A percentile compares a stretch with the other conserved stretches of the same genome.
Evolutionary conservation across 2,888 invertebrate genomes (phyloP).

Genomic region (Hyposoter dolosus): DNA sequence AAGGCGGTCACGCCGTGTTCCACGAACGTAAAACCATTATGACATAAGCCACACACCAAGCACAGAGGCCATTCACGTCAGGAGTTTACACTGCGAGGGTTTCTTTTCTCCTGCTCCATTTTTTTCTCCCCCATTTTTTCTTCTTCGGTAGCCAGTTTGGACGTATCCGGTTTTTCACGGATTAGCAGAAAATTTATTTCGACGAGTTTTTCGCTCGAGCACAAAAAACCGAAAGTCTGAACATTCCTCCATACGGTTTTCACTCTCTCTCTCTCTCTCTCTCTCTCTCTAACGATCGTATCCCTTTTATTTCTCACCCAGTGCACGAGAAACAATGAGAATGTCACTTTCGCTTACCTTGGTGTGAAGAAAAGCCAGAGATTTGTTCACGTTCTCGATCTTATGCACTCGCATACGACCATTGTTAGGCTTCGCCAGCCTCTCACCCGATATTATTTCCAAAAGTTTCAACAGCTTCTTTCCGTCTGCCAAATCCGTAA

Average conservation of each 20-base stretch:
- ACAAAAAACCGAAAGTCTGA: neutral
- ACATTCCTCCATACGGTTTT: neutral
- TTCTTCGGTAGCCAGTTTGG: neutral
- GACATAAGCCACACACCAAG: slow-evolving; percentile 77
- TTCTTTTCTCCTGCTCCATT: slow-evolving; percentile 64
- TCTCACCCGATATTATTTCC: slow-evolving; percentile 99
- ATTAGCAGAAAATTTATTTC: neutral
- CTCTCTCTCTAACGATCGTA: slow-evolving; percentile 1
- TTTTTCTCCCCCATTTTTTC: neutral
- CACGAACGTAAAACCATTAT: slow-evolving; percentile 76
- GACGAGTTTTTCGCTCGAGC: neutral
- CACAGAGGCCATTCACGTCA: slow-evolving; percentile 78
- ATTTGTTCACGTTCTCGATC: slow-evolving; percentile 99
- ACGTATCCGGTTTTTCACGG: neutral
- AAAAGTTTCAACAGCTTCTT: slow-evolving; percentile 95
- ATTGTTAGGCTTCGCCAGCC: slow-evolving; percentile 97
- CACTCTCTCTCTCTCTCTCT: slow-evolving; percentile 8
- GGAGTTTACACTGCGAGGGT: slow-evolving; percentile 73
- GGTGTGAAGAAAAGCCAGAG: slow-evolving; percentile 97
- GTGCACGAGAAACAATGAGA: neutral
- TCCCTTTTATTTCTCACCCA: neutral
- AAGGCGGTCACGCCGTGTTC: slow-evolving; percentile 23
- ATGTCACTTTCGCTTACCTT: slow-evolving; percentile 87
- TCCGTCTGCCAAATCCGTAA: slow-evolving; percentile 98
- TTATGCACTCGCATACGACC: slow-evolving; percentile 99